phyloP scores from a whole-genome alignment of 2,797 vertebrate genomes.

The Adelosebastes latens region DNA sequence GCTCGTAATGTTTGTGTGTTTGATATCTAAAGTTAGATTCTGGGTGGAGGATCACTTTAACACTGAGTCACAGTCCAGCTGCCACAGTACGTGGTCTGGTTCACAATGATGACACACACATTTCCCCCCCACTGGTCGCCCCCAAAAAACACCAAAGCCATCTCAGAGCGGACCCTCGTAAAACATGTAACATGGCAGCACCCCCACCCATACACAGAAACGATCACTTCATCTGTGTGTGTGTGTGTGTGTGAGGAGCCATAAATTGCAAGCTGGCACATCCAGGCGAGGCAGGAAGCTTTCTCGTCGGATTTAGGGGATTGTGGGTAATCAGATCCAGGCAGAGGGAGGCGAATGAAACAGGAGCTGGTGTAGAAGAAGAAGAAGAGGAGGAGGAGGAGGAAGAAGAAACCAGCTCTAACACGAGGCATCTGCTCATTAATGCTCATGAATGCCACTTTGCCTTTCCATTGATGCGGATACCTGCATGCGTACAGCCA shows the following conservation, averaged over 20 bases:
- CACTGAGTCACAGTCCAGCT: constrained; percentile 19
- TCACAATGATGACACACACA: constrained; percentile 38
- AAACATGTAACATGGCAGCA: constrained; percentile 39
- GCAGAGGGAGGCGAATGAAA: constrained; percentile 40
- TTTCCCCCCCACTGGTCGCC: neutral
- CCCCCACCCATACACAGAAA: constrained; percentile 20
- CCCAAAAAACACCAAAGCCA: constrained; percentile 16
- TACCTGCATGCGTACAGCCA: constrained; percentile 27
- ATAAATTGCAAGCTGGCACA: constrained; percentile 70
- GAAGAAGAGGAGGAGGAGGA: constrained; percentile 1
- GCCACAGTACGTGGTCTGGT: constrained; percentile 38
- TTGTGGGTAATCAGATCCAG: constrained; percentile 76
- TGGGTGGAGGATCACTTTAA: neutral
- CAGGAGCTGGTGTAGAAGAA: constrained; percentile 30
- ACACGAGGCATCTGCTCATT: constrained; percentile 58
- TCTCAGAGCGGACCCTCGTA: constrained; percentile 39
- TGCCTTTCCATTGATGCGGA: constrained; percentile 30
- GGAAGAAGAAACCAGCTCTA: neutral
- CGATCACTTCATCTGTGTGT: neutral
- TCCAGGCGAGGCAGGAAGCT: constrained; percentile 61
- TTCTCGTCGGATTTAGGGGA: constrained; percentile 56
- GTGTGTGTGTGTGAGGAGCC: constrained; percentile 24
- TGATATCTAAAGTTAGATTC: neutral
- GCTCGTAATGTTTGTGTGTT: neutral
- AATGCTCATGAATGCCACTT: constrained; percentile 41